Percentiles rank a stretch among this genome's conserved stretches.
These are phyloP conservation scores for Lasioglossum villosulum DNA, from an alignment of 2,888 invertebrate genomes.

Conservation along the genomic window DNA sequence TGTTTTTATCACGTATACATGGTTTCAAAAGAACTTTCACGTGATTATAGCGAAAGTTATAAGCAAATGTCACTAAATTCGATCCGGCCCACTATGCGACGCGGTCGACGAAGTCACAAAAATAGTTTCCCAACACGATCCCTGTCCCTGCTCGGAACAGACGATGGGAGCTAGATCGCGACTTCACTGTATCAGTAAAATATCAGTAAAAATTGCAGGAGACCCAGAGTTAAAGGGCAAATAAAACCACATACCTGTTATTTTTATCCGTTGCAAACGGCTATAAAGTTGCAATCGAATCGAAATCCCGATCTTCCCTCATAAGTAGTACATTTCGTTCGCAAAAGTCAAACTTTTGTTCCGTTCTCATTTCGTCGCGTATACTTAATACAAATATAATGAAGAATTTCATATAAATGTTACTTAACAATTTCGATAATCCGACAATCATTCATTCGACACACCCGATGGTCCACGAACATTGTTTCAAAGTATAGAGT, in stretches of 20 bases:
- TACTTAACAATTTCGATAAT: background rate
- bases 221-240: no score
- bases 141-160: no score
- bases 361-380: background rate
- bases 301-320: background rate
- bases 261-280: background rate
- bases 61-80: no score
- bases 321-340: conserved; percentile 26
- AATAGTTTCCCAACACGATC: no score
- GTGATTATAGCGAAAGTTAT: no score
- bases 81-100: no score
- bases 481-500: background rate
- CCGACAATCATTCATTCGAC: background rate
- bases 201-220: no score
- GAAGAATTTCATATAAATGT: background rate
- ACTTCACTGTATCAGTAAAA: no score
- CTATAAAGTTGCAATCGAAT: background rate
- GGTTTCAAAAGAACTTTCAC: no score
- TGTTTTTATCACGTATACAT: no score
- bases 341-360: conserved; percentile 8
- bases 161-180: no score
- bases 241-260: background rate
- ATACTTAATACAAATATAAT: background rate
- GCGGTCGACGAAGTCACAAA: no score
- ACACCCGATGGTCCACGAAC: background rate